phyloP scores from a whole-genome alignment of 1,140 invertebrate genomes.

The Penaeus vannamei region DNA sequence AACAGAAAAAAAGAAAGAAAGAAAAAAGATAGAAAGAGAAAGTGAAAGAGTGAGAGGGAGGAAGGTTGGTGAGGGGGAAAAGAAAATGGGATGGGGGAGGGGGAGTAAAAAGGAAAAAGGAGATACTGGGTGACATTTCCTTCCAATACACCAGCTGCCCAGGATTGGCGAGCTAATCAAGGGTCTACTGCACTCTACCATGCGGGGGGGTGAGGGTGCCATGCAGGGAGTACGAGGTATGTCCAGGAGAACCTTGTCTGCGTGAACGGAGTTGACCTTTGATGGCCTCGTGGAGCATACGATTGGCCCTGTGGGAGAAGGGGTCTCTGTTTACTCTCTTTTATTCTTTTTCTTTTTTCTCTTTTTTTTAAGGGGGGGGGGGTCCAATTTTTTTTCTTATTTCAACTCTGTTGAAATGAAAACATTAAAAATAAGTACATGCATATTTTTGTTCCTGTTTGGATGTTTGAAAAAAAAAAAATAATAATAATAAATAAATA shows the following conservation, averaged over 20 bases:
- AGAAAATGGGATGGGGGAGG: too few species aligned
- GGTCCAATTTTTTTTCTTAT: too few species aligned
- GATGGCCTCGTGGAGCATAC: slow-evolving; percentile 52
- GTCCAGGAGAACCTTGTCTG: slow-evolving; percentile 62
- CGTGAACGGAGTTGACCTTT: slow-evolving; percentile 46
- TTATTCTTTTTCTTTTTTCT: too few species aligned
- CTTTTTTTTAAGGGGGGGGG: too few species aligned
- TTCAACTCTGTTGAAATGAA: too few species aligned
- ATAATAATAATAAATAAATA: too few species aligned
- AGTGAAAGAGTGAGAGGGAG: neutral
- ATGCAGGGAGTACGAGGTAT: slow-evolving; percentile 60
- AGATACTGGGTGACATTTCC: neutral
- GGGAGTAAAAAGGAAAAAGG: neutral
- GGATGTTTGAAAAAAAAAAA: too few species aligned
- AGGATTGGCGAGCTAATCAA: slow-evolving; percentile 37
- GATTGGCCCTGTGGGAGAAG: slow-evolving; percentile 41
- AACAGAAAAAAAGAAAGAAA: too few species aligned
- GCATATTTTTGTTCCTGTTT: too few species aligned
- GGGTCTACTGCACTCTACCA: slow-evolving; percentile 58
- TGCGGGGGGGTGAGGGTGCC: slow-evolving; percentile 61
- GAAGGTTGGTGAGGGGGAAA: neutral
- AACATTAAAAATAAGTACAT: too few species aligned
- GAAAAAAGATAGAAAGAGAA: neutral
- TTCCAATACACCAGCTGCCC: neutral
- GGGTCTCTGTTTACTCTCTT: neutral